Conservation (phyloP, 2,797 vertebrate species). For the Alouatta caraya region DNA sequence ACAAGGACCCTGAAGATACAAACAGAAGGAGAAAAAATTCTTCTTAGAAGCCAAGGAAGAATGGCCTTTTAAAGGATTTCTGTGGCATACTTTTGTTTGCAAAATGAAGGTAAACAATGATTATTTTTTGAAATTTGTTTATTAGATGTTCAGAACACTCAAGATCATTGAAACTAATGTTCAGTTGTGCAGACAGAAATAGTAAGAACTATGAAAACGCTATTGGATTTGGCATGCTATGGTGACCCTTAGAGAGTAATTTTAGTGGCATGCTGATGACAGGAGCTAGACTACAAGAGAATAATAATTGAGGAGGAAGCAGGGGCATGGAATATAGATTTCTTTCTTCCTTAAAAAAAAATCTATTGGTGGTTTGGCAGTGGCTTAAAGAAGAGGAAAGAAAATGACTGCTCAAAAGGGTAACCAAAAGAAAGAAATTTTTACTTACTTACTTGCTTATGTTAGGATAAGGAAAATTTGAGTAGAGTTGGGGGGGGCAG, state of each 20-base stretch:
- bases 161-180: not conserved
- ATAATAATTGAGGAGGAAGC: not conserved
- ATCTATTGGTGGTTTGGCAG: constrained; percentile 12
- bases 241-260: constrained; percentile 12
- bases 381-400: constrained; percentile 12
- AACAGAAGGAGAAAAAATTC: not conserved
- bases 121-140: not conserved
- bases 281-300: not conserved
- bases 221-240: not conserved
- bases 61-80: not conserved
- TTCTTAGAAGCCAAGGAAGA: not conserved
- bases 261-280: not conserved
- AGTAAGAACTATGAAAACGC: not conserved
- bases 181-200: not conserved
- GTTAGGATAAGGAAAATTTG: not conserved
- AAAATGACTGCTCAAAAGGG: not conserved
- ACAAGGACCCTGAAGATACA: not conserved
- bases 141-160: not conserved
- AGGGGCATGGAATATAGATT: not conserved
- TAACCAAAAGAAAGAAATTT: constrained; percentile 8
- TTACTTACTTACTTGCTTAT: constrained; percentile 22
- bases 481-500: not conserved
- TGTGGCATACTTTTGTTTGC: not conserved
- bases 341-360: constrained; percentile 15
- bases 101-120: not conserved